Evolutionary conservation across 1,140 invertebrate genomes (phyloP).

Genomic region (Leguminivora glycinivorella): DNA sequence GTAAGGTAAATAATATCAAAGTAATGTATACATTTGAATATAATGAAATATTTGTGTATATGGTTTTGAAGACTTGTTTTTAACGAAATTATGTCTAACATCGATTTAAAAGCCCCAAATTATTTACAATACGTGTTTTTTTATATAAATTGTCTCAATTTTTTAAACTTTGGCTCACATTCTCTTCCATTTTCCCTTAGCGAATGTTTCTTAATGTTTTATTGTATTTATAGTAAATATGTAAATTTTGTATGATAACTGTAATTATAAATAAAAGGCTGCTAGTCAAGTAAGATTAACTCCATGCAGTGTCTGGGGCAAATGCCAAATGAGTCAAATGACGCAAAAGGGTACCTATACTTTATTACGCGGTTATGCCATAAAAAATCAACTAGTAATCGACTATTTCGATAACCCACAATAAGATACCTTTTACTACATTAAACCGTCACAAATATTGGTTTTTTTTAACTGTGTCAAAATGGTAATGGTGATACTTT

Average conservation of each 20-base stretch:
- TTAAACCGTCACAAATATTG: no score
- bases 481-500: no score
- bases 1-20: background rate
- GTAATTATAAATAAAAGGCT: constrained; percentile 22
- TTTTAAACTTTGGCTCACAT: constrained; percentile 1
- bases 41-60: background rate
- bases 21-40: background rate
- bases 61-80: background rate
- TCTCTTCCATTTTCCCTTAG: constrained; percentile 24
- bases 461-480: no score
- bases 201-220: constrained; percentile 17
- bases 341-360: background rate
- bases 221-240: constrained; percentile 14
- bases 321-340: background rate
- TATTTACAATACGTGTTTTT: background rate
- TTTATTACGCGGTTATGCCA: background rate
- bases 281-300: constrained; percentile 19
- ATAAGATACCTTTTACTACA: background rate
- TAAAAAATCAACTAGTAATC: no score
- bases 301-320: background rate
- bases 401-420: background rate
- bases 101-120: background rate
- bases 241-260: constrained; percentile 14
- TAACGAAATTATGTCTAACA: no score
- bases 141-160: background rate